phyloP scores from a whole-genome alignment of 2,888 invertebrate species.

The Sisyra terminalis region DNA sequence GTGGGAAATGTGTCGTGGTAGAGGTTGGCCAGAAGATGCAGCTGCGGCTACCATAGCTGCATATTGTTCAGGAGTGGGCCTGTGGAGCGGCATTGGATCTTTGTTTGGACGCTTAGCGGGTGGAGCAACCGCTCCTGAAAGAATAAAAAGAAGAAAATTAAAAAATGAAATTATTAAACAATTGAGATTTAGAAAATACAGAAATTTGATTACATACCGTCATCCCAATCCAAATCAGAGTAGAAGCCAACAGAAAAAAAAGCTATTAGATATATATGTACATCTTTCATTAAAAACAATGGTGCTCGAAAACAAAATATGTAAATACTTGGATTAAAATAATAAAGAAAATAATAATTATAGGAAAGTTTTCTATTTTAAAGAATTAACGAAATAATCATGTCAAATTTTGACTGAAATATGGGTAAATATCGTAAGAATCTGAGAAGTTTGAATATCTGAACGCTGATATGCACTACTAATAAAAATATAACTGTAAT shows the following conservation, averaged over 20 bases:
- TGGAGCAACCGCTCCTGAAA: constrained; percentile 5
- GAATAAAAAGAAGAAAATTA: constrained; percentile 2
- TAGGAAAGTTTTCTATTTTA: no score
- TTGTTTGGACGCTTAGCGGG: constrained; percentile 71
- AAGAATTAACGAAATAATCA: no score
- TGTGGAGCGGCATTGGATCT: constrained; percentile 54
- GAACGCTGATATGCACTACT: no score
- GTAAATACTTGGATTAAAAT: background rate
- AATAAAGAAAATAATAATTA: no score
- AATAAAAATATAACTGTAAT: no score
- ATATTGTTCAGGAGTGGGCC: constrained; percentile 52
- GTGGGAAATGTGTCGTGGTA: constrained; percentile 52
- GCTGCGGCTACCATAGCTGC: constrained; percentile 52
- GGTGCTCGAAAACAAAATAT: background rate
- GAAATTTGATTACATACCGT: constrained; percentile 30
- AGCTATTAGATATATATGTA: constrained; percentile 13
- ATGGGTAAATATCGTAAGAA: no score
- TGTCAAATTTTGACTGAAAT: no score
- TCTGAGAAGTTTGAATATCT: no score
- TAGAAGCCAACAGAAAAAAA: constrained; percentile 36
- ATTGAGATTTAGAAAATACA: constrained; percentile 1
- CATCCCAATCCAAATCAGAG: constrained; percentile 45
- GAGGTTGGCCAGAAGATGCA: constrained; percentile 46
- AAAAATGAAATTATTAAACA: background rate
- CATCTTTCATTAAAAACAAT: background rate